Evolutionary conservation across 1,140 invertebrate genomes (phyloP).

Genomic region (Ceratosolen fusciceps): DNA sequence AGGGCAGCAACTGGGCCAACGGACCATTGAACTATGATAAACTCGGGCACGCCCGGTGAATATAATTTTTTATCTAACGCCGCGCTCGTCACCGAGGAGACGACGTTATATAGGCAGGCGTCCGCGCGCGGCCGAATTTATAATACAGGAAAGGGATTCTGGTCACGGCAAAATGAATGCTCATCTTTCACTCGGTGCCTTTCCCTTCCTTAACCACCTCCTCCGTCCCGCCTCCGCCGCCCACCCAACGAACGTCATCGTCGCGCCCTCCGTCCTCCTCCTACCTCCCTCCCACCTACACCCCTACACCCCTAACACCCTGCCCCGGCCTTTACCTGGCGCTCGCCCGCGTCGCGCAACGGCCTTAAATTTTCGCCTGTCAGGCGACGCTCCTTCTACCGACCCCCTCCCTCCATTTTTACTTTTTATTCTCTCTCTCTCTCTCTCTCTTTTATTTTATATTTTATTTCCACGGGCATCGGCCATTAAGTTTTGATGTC

Average conservation of each 20-base stretch:
- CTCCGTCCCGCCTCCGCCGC: no score
- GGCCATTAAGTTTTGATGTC: constrained; percentile 43
- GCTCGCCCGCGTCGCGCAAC: neutral
- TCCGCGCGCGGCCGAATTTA: constrained; percentile 8
- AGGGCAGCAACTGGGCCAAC: constrained; percentile 18
- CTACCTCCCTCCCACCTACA: neutral
- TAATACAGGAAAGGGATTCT: constrained; percentile 47
- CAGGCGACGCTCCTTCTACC: no score
- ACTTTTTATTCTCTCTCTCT: no score
- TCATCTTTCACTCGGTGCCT: constrained; percentile 22
- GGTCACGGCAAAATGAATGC: constrained; percentile 34
- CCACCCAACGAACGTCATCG: neutral
- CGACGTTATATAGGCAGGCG: no score
- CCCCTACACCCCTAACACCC: no score
- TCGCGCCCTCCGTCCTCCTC: neutral
- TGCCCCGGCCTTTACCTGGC: neutral
- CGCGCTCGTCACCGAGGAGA: constrained; percentile 1
- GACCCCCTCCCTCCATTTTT: no score
- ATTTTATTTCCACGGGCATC: neutral
- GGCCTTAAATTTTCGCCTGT: constrained; percentile 34
- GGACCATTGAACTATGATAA: constrained; percentile 2
- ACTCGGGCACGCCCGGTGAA: constrained; percentile 17
- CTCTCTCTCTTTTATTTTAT: no score
- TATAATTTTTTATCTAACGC: constrained; percentile 33
- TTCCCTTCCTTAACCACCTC: neutral